Evolutionary conservation across 1,140 invertebrate genomes (phyloP).

Genomic region (Neotoxoptera formosana): DNA sequence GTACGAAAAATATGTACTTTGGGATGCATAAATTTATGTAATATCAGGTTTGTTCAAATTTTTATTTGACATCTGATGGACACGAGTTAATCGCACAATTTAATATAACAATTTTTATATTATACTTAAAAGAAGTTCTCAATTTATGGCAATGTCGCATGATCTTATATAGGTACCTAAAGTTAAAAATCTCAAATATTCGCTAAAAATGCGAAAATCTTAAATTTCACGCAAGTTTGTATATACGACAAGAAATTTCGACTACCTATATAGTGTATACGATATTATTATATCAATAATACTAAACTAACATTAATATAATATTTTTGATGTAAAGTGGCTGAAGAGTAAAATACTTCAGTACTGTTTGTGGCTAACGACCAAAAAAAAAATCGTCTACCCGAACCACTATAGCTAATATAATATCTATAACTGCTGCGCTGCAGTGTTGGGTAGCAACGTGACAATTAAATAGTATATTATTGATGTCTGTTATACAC

Average conservation of each 20-base stretch:
- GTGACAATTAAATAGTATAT: not conserved
- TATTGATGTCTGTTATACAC: not conserved
- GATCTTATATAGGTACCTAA: not conserved
- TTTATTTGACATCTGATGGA: not conserved
- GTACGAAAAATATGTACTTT: not conserved
- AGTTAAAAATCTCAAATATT: too few species aligned
- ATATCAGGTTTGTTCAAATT: not conserved
- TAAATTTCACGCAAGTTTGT: not conserved
- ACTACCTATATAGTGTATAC: too few species aligned
- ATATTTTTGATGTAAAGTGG: not conserved
- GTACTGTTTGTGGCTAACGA: too few species aligned
- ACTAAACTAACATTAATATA: too few species aligned
- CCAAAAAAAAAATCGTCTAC: not conserved
- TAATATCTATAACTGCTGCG: not conserved
- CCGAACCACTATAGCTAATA: not conserved
- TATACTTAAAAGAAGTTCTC: not conserved
- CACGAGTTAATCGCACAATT: not conserved
- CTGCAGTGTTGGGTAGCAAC: not conserved
- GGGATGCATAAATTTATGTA: not conserved
- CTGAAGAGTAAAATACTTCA: not conserved
- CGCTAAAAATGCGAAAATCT: not conserved
- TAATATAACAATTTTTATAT: not conserved
- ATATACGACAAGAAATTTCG: not conserved
- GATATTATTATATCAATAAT: too few species aligned
- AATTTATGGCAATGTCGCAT: not conserved